These are phyloP conservation scores for Centrocercus urophasianus DNA, from an alignment of 2,113 vertebrate species.

Conservation along the genomic window DNA sequence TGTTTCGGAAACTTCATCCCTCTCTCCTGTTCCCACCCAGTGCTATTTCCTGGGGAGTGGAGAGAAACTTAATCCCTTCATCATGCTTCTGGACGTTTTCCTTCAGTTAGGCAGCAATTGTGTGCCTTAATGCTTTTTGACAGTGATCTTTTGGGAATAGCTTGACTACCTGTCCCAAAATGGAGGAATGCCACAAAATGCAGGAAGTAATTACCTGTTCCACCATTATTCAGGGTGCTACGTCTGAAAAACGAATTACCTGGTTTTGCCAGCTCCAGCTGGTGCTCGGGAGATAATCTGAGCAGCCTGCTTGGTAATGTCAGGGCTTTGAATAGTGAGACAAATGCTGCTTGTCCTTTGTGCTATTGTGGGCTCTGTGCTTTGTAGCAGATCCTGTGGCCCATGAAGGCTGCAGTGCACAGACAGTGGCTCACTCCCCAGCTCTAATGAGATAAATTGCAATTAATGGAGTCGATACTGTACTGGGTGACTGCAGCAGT, in stretches of 20 bases:
- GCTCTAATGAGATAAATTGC: not conserved
- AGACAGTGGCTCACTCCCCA: not conserved
- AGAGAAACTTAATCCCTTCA: not conserved
- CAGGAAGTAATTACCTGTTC: not conserved
- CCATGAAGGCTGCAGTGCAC: not conserved
- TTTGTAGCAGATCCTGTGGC: not conserved
- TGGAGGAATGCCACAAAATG: not conserved
- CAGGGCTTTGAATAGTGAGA: not conserved
- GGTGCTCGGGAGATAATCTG: constrained; percentile 1
- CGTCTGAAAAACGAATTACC: not conserved
- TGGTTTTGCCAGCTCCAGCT: not conserved
- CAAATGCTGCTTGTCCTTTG: not conserved
- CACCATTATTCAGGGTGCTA: not conserved
- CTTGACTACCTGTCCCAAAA: accelerated
- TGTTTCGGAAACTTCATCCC: constrained; percentile 21
- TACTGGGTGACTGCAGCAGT: not conserved
- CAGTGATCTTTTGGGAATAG: not conserved
- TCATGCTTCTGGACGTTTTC: not conserved
- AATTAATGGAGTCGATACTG: accelerated
- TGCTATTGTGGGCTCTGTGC: not conserved
- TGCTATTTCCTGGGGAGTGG: constrained; percentile 3
- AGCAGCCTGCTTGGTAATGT: not conserved
- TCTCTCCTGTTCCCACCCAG: not conserved
- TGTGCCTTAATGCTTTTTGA: accelerated
- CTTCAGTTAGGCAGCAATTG: not conserved